phyloP scores from a whole-genome alignment of 2,888 invertebrate genomes.

The Sinhomidia bicolor region DNA sequence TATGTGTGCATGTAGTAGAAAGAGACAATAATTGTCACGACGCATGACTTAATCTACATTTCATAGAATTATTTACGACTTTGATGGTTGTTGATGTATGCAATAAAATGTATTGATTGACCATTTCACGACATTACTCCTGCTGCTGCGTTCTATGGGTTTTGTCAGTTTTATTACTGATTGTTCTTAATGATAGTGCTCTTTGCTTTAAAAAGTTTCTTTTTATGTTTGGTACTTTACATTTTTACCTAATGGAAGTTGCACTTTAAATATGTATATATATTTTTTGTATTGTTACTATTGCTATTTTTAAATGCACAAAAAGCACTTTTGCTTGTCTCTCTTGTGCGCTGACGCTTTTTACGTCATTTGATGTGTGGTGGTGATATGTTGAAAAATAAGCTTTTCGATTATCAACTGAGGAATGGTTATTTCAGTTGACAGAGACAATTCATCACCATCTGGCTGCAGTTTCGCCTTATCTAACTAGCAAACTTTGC shows the following conservation, averaged over 20 bases:
- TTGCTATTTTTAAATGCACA: not conserved
- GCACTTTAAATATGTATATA: not conserved
- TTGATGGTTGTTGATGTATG: not conserved
- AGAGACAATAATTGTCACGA: conserved; percentile 1
- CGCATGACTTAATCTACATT: conserved; percentile 3
- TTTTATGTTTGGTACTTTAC: not conserved
- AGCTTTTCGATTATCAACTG: conserved; percentile 20
- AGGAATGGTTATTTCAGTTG: conserved; percentile 26
- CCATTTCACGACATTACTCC: not conserved
- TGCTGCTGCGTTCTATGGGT: too few relatives aligned
- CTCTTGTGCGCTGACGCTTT: not conserved
- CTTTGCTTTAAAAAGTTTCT: not conserved
- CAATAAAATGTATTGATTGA: not conserved
- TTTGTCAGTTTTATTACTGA: not conserved
- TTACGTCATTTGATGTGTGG: not conserved
- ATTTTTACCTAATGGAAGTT: not conserved
- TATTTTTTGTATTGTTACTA: not conserved
- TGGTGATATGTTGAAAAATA: not conserved
- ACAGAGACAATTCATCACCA: conserved; percentile 42
- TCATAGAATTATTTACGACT: not conserved
- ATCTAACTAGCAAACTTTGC: not conserved
- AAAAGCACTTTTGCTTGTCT: not conserved
- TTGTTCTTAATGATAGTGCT: too few relatives aligned
- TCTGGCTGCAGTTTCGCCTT: conserved; percentile 14
- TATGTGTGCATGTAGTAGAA: not conserved